Conservation (phyloP, 2,888 invertebrate genomes). For the Chymomyza fuscimana region DNA sequence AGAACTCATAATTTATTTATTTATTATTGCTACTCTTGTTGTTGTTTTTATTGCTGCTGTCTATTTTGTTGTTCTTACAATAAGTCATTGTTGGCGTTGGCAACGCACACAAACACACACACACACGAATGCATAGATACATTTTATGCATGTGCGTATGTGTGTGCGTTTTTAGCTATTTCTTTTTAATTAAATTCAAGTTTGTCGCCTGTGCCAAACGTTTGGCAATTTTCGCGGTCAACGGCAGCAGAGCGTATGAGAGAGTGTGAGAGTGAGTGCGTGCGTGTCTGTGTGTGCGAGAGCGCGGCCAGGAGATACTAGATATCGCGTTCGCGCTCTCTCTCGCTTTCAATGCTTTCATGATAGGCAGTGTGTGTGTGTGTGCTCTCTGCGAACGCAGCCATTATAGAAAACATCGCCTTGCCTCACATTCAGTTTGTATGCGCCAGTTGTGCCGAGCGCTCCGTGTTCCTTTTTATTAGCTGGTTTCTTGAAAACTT, state of each 20-base stretch:
- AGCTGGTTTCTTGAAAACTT: conserved; percentile 16
- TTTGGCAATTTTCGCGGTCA: conserved; percentile 65
- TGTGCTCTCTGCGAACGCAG: background rate
- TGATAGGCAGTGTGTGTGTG: conserved; percentile 15
- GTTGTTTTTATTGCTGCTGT: conserved; percentile 29
- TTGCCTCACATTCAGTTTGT: conserved; percentile 53
- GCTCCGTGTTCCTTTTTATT: conserved; percentile 60
- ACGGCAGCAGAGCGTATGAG: conserved; percentile 1
- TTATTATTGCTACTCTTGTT: conserved; percentile 55
- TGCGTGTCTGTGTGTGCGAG: background rate
- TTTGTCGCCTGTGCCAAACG: conserved; percentile 57
- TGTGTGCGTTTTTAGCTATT: conserved; percentile 27
- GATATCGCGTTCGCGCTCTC: background rate
- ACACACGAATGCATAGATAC: conserved; percentile 14
- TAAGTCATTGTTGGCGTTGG: conserved; percentile 60
- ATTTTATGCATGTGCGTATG: conserved; percentile 9
- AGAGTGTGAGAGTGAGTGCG: conserved; percentile 6
- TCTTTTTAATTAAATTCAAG: conserved; percentile 65
- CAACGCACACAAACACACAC: conserved; percentile 35
- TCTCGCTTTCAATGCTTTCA: conserved; percentile 17
- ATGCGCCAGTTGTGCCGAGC: conserved; percentile 61
- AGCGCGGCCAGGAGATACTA: conserved; percentile 51
- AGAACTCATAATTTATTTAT: conserved; percentile 72
- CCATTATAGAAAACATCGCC: background rate
- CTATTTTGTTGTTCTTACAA: conserved; percentile 55